Evolutionary conservation across 2,797 vertebrate genomes (phyloP).

Genomic region (Halcyon chelicuti): DNA sequence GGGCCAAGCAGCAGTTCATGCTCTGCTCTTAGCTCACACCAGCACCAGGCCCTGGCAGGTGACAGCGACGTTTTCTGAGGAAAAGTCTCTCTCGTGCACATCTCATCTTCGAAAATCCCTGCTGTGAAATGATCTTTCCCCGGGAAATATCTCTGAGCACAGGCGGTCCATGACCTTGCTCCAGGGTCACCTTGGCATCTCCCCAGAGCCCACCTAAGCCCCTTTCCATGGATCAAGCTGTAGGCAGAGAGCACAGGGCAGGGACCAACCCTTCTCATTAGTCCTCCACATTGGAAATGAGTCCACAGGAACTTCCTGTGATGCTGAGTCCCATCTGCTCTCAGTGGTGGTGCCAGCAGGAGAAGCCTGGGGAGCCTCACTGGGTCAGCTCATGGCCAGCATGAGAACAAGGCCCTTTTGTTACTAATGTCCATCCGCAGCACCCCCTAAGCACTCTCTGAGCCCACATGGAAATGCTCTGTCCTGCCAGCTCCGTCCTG

Average conservation of each 20-base stretch:
- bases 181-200: background rate
- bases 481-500: background rate
- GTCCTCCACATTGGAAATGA: background rate
- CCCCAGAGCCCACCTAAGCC: background rate
- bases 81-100: background rate
- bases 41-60: background rate
- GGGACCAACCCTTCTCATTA: background rate
- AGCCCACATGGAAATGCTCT: background rate
- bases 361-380: background rate
- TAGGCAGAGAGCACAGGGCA: background rate
- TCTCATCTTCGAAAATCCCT: background rate
- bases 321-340: background rate
- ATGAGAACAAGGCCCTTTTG: background rate
- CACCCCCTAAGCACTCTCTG: background rate
- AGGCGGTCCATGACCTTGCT: background rate
- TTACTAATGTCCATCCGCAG: background rate
- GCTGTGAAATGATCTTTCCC: background rate
- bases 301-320: accelerated
- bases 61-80: background rate
- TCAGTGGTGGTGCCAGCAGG: background rate
- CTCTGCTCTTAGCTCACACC: background rate
- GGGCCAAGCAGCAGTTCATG: background rate
- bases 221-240: background rate
- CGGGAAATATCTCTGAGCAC: background rate
- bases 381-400: background rate